phyloP scores from a whole-genome alignment of 2,888 invertebrate species.

The Eutolmus rufibarbis region DNA sequence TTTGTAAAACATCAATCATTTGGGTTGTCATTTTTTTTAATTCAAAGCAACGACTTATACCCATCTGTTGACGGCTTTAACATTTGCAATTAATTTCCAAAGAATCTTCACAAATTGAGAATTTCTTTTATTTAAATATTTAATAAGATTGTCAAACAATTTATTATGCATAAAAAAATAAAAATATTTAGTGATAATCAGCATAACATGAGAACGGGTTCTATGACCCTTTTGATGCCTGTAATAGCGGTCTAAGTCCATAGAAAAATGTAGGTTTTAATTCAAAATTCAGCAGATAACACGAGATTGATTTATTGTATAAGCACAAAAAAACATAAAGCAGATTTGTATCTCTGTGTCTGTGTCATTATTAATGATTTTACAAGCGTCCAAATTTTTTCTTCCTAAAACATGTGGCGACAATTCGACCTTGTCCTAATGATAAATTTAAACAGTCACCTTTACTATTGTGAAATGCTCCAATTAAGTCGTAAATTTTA shows the following conservation, averaged over 20 bases:
- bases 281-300: not conserved
- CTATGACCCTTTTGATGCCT: not conserved
- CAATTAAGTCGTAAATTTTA: not conserved
- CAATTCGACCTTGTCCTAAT: not conserved
- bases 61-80: not conserved
- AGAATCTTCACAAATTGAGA: not conserved
- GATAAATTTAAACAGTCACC: not conserved
- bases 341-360: not conserved
- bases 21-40: not conserved
- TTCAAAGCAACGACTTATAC: not conserved
- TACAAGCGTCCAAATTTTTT: not conserved
- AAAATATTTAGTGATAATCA: not conserved
- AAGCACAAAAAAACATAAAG: not conserved
- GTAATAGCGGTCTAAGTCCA: not conserved
- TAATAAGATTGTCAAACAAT: not conserved
- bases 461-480: not conserved
- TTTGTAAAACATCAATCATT: not conserved
- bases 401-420: not conserved
- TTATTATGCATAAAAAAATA: not conserved
- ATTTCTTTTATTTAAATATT: not conserved
- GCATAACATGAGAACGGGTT: not conserved
- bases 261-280: not conserved
- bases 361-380: not conserved
- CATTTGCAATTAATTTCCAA: not conserved
- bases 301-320: not conserved